Evolutionary conservation across 2,797 vertebrate genomes (phyloP), one percentile per base, ranked within the genome.

Genomic region (Siniperca undulata): DNA sequence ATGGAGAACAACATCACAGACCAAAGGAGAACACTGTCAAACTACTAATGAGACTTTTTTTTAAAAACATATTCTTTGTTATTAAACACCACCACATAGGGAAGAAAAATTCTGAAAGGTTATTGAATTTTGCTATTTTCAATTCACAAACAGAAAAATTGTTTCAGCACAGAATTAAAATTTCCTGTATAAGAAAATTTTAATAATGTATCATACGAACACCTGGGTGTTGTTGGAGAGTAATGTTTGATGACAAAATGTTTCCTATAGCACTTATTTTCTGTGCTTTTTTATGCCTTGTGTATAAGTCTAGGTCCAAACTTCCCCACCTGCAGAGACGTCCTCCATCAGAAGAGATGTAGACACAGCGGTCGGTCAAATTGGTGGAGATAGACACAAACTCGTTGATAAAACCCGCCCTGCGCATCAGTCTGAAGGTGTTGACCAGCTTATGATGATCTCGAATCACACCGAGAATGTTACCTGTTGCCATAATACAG

Each of bases 351-450:
- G 98, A 99, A 19, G 98, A 99, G 91, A 99, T 97, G 91, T 99
- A 99, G 71, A 99, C 98, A 59, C 98, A 99, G 84, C 98, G 97
- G 88, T 99, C 98, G 0, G 97, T 97, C 88, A 97, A 89, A 86
- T 99, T 99, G 77, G 98, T 99, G 75, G 99, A 99, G 87, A 99
- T 99, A 69, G 98, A 99, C 77, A 99, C 99, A 53, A 99, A 99
- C 88, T 99, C 98, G 0, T 98, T 99, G 92, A 99, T 98, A 30
- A 99, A 99, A 52, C 98, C 98, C 0, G 98, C 98, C 84, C 99
- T 95, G 60, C 99, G 96, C 98, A 99, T 98, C 78, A 99, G 92
- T n/a, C 98, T 96, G 92, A 99, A 99, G 0, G 98, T 99, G 93
- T 89, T 95, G 80, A 99, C 97, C 60, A 99, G 95, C 73, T 99